These are phyloP conservation scores for Pimpla rufipes DNA, from an alignment of 2,888 invertebrate genomes.

Conservation along the genomic window DNA sequence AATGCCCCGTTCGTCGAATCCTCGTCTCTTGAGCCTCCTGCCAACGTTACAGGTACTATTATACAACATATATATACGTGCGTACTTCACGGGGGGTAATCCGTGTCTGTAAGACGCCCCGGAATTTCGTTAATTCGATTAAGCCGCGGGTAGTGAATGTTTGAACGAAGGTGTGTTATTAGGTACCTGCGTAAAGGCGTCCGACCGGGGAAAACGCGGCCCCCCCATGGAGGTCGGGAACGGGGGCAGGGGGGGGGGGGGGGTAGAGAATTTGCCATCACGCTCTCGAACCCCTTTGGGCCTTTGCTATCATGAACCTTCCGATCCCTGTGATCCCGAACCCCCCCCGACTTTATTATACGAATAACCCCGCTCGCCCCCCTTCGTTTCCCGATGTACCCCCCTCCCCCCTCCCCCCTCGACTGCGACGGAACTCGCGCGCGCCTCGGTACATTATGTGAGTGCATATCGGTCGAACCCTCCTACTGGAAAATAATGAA, in stretches of 20 bases:
- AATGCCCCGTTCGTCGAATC: too few species aligned
- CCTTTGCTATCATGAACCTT: conserved; percentile 59
- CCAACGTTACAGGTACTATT: too few species aligned
- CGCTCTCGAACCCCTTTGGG: conserved; percentile 45
- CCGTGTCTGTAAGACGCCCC: conserved; percentile 36
- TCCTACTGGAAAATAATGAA: conserved; percentile 83
- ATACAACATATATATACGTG: background rate
- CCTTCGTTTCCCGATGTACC: conserved; percentile 3
- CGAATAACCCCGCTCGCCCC: conserved; percentile 53
- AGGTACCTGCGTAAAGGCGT: conserved; percentile 28
- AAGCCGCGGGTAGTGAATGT: conserved; percentile 29
- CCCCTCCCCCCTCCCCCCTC: conserved; percentile 20
- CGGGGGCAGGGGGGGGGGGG: too few species aligned
- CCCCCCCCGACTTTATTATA: conserved; percentile 62
- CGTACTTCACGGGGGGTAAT: too few species aligned
- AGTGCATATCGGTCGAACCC: conserved; percentile 79
- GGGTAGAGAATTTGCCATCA: background rate
- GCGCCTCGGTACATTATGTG: conserved; percentile 67
- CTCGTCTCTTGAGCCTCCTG: too few species aligned
- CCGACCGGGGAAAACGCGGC: background rate
- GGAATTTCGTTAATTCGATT: conserved; percentile 64
- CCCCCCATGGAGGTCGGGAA: conserved; percentile 37
- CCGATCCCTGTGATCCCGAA: conserved; percentile 65
- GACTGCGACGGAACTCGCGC: conserved; percentile 52
- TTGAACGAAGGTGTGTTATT: background rate